Conservation (phyloP, 2,113 vertebrate species). For the Natator depressus region DNA sequence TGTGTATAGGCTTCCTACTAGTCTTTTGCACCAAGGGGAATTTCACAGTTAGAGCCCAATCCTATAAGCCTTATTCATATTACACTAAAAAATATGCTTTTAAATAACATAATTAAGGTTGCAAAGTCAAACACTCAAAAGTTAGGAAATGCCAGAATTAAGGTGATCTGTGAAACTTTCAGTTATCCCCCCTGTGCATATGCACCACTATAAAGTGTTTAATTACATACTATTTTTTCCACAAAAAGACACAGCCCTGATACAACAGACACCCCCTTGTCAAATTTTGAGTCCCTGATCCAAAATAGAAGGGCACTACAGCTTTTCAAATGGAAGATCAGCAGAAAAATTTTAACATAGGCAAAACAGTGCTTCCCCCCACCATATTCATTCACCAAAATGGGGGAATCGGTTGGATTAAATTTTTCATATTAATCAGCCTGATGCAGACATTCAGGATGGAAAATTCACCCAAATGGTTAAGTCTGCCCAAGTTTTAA, state of each 20-base stretch:
- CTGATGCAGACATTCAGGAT: neutral
- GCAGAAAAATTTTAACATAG: neutral
- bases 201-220: neutral
- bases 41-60: neutral
- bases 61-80: neutral
- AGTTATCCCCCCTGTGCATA: neutral
- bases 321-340: neutral
- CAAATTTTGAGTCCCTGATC: neutral
- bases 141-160: neutral
- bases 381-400: neutral
- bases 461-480: neutral
- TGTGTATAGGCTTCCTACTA: neutral
- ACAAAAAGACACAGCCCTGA: neutral
- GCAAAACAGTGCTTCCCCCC: neutral
- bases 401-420: neutral
- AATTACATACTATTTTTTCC: neutral
- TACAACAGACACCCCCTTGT: neutral
- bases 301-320: neutral
- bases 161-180: neutral
- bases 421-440: neutral
- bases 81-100: neutral
- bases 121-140: neutral
- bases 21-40: neutral
- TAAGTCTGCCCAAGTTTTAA: neutral
- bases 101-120: neutral